Base-by-base conservation (phyloP, 2,888 invertebrate genomes). In the Drosophila maculinotata region DNA sequence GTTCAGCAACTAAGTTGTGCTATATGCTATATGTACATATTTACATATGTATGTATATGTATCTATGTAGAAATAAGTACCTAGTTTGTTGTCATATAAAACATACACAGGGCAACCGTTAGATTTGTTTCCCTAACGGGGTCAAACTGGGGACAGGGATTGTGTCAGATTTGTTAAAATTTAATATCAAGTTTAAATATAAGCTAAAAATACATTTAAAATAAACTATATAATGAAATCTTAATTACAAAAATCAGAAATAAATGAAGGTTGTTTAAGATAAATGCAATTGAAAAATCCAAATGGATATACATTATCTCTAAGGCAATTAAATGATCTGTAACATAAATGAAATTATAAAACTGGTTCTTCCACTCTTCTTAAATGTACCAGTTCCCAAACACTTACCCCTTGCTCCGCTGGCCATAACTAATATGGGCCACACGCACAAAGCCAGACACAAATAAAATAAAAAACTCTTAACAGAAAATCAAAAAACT, bases 391-490 rank as follows among this genome's bases (percentile, higher is more conserved):
- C 57, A 58, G 58, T 57, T 66, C 58, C 36, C 41, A 10, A 42
- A n/a, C 36, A 20, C n/a, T 36, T 28, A 33, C 51, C 47, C 57
- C 53, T n/a, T 15, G 8, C 41, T 25, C 58, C 36, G 5, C 38
- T 33, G 39, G n/a, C 26, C 35, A 33, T 56, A 66, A 58, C 66
- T 42, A 67, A 82, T 79, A 49, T 83, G 67, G 84, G 79, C 77
- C 78, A 74, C 60, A 77, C 72, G 73, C 81, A 83, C 71, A n/a
- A 63, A 33, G 30, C n/a, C 14, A 36, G 30, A 26, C 30, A 49
- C 28, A 33, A 44, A 38, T 59, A 44, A 54, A 36, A 25, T 35
- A 54, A 35, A 47, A 58, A 54, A 41, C 41, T 54, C 45, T 41
- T 28, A 45, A 36, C 45, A 25, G 25, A 53, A 53, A 62, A 53